Base-by-base conservation (phyloP, 1,140 invertebrate species). In the Saccostrea glomerata region DNA sequence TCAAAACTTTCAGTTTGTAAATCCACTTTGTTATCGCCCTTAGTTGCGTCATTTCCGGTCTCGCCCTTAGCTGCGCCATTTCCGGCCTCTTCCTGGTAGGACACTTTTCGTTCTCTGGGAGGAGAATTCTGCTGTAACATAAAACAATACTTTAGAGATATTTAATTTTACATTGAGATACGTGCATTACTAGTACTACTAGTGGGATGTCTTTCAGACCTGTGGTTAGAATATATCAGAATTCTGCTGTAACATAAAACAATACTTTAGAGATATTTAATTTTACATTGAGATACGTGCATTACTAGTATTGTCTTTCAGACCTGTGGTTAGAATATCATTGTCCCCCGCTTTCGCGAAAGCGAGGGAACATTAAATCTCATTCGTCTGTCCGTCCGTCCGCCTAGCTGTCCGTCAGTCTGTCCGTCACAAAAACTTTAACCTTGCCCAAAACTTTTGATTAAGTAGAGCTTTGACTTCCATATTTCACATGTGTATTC, bases 71-170 rank as follows among this genome's bases (percentile, higher is more conserved):
- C 47, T 7, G 47, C 6, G 5, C 6, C 47, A 47, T n/a, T 66
- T 66, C 23, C 60, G 20, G 23, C 5, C 1, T 77, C 70, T 12
- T 77, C 70, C 4, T 36, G 13, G 9, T 30, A 30, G 0, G 70
- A 77, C 13, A 77, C 70, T 36, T 36, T 77, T 23, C 70, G 70
- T 77, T 77, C 70, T 77, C 70, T 77, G 6, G 23, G 70, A 77
- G 7, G 58, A n/a, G 58, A 20, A 20, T 36, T 30, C 11, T 77
- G 23, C 70, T 77, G 70, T 30, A 77, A 36, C 11, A 30, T 15
- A 73, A 30, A 30, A 73, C 2, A 77, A n/a, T 25, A 73, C 4
- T 0, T 73, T 25, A 2, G 30, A 13, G 12, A 30, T 7, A 30
- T 73, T 13, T 23, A n/a, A 70, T 70, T 25, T 7, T 12, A 70